phyloP scores from a whole-genome alignment of 2,797 vertebrate genomes.

The Manis pentadactyla region DNA sequence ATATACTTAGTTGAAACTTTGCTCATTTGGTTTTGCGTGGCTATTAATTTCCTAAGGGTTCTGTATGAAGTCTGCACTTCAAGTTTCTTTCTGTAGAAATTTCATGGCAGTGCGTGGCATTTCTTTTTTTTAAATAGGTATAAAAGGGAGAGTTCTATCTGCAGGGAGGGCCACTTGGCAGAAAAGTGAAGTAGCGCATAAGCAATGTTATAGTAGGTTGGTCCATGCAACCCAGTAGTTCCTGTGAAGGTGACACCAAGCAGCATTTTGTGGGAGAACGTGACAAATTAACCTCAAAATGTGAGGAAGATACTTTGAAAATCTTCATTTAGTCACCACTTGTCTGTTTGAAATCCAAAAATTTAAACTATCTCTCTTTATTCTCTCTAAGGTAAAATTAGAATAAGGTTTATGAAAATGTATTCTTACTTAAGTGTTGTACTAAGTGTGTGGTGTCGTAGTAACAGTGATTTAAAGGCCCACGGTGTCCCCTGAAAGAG shows the following conservation, averaged over 20 bases:
- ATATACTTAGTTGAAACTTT: not conserved
- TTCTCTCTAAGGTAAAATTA: not conserved
- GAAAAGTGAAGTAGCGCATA: not conserved
- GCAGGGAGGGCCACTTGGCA: not conserved
- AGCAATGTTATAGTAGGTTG: not conserved
- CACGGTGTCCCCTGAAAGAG: not conserved
- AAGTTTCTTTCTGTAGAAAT: not conserved
- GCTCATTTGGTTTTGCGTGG: rapidly evolving
- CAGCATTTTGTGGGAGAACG: not conserved
- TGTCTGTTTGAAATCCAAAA: not conserved
- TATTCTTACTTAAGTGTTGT: not conserved
- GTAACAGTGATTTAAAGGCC: not conserved
- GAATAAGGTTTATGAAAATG: not conserved
- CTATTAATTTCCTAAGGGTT: not conserved
- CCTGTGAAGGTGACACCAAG: not conserved
- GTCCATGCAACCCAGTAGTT: not conserved
- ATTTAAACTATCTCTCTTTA: not conserved
- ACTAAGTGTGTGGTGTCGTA: not conserved
- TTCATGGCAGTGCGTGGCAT: not conserved
- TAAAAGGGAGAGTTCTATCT: not conserved
- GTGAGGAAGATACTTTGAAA: not conserved
- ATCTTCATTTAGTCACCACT: not conserved
- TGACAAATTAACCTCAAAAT: not conserved
- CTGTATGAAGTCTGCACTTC: not conserved
- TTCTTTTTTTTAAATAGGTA: not conserved